phyloP scores from a whole-genome alignment of 2,888 invertebrate species.

The Lathronympha strigana region DNA sequence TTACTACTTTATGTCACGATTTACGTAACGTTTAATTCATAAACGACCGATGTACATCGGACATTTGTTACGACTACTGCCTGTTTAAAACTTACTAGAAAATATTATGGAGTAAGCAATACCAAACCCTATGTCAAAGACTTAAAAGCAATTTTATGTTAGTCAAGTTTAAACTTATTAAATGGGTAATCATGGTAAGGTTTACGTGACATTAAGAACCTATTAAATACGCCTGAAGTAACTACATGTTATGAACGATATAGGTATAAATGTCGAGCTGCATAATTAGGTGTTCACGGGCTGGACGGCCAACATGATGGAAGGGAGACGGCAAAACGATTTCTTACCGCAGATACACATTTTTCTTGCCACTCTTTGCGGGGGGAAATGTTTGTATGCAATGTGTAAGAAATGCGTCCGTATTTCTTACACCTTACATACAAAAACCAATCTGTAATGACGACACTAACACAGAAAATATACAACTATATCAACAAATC shows the following conservation, averaged over 20 bases:
- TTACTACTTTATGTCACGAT: background rate
- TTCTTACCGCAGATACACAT: too few species aligned
- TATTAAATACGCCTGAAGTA: too few species aligned
- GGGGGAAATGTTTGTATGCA: too few species aligned
- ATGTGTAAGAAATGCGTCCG: too few species aligned
- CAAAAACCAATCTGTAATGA: too few species aligned
- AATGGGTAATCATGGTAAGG: slow-evolving; percentile 6
- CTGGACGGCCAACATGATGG: too few species aligned
- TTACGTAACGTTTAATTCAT: background rate
- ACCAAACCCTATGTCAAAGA: background rate
- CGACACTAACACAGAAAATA: too few species aligned
- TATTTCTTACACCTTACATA: too few species aligned
- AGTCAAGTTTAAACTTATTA: background rate
- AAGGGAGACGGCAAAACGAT: too few species aligned
- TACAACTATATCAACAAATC: too few species aligned
- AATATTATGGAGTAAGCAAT: background rate
- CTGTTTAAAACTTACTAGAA: background rate
- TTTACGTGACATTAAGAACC: slow-evolving; percentile 5
- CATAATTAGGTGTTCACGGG: background rate
- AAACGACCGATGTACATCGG: background rate
- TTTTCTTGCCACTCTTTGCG: too few species aligned
- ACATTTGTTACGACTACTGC: background rate
- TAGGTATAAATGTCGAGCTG: background rate
- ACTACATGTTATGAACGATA: too few species aligned
- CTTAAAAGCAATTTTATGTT: background rate